Base-by-base conservation (phyloP, 1,140 invertebrate genomes). In the Drosophila kurseongensis region DNA sequence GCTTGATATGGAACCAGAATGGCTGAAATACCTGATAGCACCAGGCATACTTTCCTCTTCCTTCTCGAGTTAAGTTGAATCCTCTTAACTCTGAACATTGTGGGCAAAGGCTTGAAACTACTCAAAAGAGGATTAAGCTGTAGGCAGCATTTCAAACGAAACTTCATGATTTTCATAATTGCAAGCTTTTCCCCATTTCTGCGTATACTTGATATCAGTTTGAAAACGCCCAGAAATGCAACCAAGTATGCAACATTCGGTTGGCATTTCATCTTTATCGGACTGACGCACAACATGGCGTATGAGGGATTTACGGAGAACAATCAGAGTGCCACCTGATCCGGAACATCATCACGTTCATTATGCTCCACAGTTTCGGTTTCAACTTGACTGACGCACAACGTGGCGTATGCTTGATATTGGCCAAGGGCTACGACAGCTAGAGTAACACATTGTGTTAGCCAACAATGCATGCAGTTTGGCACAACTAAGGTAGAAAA, bases 361-460 rank as follows among this genome's bases (percentile, higher is more conserved):
- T 8, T 40, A 16, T 4, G 48, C 13, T 27, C 4, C 9, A n/a
- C 18, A 12, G 40, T 29, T 44, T 32, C 55, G n/a, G 44, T 13
- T 60, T 14, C 18, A 32, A 23, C 16, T 32, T 36, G 54, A 65
- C 18, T 65, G 61, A 27, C 41, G 54, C 7, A 50, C 57, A 38
- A 45, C 45, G 35, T 59, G 63, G 38, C 63, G 63, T 66, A 66
- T 59, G 38, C 63, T 59, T 66, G 32, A 66, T 60, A 50, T 66
- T 47, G 35, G 8, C 42, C 35, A 10, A 14, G 13, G 50, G 48
- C 27, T 44, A 14, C 9, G 29, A 47, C 14, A 48, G 16, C 12
- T 2, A 29, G 32, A 40, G 32, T 67, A 45, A 14, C 35, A 40
- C 10, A 32, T 32, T 66, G 32, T 44, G 50, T 38, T 55, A 6